Evolutionary conservation across 2,888 invertebrate genomes (phyloP).

Genomic region (Pyrrhia umbra): DNA sequence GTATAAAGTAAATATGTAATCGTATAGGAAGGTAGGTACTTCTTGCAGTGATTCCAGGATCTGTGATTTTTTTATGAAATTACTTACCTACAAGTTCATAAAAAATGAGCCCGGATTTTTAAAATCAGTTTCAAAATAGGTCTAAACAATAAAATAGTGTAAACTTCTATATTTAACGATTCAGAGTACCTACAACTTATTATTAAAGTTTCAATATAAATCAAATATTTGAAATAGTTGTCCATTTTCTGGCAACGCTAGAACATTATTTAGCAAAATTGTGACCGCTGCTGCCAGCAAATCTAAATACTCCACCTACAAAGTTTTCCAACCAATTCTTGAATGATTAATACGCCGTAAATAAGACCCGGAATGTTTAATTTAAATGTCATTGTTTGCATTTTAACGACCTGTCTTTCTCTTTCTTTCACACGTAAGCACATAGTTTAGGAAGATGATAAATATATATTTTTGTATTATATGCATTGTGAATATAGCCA

Average conservation of each 20-base stretch:
- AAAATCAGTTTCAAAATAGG: background rate
- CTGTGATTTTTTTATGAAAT: no score
- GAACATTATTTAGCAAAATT: constrained; percentile 17
- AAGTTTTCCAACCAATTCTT: constrained; percentile 27
- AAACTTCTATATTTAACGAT: constrained; percentile 9
- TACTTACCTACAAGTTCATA: no score
- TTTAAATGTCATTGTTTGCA: constrained; percentile 1
- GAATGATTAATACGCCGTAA: constrained; percentile 26
- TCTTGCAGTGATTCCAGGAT: no score
- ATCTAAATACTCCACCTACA: constrained; percentile 13
- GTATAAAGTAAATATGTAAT: no score
- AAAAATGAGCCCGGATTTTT: no score
- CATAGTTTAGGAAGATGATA: no score
- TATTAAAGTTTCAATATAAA: constrained; percentile 33
- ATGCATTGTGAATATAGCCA: background rate
- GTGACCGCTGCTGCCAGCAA: constrained; percentile 1
- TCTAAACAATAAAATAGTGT: background rate
- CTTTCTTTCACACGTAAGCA: no score
- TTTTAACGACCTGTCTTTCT: background rate
- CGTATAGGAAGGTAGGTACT: no score
- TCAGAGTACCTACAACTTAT: background rate
- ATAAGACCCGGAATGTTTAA: constrained; percentile 14
- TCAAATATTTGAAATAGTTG: constrained; percentile 42
- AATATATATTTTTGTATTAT: no score
- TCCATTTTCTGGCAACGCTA: constrained; percentile 33